Base-by-base conservation (phyloP, 1,140 invertebrate species). In the Dendrolimus punctatus region DNA sequence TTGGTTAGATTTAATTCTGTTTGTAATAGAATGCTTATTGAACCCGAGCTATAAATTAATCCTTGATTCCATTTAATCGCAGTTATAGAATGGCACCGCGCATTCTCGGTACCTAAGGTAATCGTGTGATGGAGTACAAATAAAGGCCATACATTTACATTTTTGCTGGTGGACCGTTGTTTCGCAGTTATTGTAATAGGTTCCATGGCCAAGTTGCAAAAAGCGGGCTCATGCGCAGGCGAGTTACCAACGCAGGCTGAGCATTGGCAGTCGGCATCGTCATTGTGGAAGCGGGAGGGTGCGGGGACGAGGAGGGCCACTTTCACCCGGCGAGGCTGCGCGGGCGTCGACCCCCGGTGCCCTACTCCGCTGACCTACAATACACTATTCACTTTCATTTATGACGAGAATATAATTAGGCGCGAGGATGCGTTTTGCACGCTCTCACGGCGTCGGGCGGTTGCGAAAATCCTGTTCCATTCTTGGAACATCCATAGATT, bases 341-440 rank as follows among this genome's bases (percentile, higher is more conserved):
- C 82, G 82, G 76, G 66, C 82, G 80, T 73, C 80, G 82, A 85
- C 77, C 82, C 78, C 73, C 63, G 53, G 51, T 82, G 82, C 58
- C 80, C 82, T 86, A 84, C 82, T 86, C 83, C 70, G 80, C 71
- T 86, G 72, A 86, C 83, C 83, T 65, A 86, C 76, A 75, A 83
- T 83, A 80, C 73, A 78, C 71, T 73, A 72, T 63, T 71, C 73
- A 86, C 82, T 86, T 86, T 86, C 82, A 71, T 83, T 86, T 83
- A 66, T 85, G 66, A 56, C 55, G 53, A 75, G 68, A 67, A 68
- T 69, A 66, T 76, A 68, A 77, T 78, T 83, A 79, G 70, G 60
- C 62, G 58, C 73, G 71, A 78, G 73, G 82, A 81, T 84, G 73
- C 64, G 63, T 71, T 71, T 76, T 69, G 66, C 69, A 69, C 68